Base-by-base conservation (phyloP, 2,113 vertebrate species). In the Oryzias javanicus region DNA sequence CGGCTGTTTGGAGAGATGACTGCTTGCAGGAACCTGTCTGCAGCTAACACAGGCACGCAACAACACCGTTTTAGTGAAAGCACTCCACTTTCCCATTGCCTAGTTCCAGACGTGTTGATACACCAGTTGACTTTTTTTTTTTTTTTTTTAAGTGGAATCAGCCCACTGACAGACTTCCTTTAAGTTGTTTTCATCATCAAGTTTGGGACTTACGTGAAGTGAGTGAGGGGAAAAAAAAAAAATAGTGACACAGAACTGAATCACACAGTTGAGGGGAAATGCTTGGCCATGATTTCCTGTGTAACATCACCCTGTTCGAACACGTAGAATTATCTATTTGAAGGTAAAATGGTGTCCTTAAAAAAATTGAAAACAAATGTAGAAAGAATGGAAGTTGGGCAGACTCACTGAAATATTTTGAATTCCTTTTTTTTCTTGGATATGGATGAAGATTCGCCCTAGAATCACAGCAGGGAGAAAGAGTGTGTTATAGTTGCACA, bases 381-480 rank as follows among this genome's bases (percentile, higher is more conserved):
- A 46, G n/a, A 47, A 18, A 18, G 45, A 8, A 18, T 17, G 0
- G 45, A 42, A 66, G 53, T 5, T 19, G 41, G 27, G 49, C 3
- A 24, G 17, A 91, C 91, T 91, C 70, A 93, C 91, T 89, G 79
- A 83, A 91, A 69, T 82, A 88, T 70, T 47, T 90, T 1, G 91
- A 91, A 53, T 81, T 92, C 51, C 83, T 88, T 78, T 60, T 89
- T 16, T 50, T 27, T 64, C 71, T 81, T 19, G 63, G 44, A 0
- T 89, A 53, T 14, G 68, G 69, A 42, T 80, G 81, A 57, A 84
- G 73, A 62, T 78, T 52, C 55, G 45, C 77, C 61, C 90, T 92
- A 42, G 20, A 70, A 63, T 18, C 3, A 1, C 12, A 40, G 22
- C 67, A 64, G 59, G 3, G 65, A 46, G 14, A n/a, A 62, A 14